Evolutionary conservation across 2,888 invertebrate species (phyloP).

Genomic region (Doris montereyensis): DNA sequence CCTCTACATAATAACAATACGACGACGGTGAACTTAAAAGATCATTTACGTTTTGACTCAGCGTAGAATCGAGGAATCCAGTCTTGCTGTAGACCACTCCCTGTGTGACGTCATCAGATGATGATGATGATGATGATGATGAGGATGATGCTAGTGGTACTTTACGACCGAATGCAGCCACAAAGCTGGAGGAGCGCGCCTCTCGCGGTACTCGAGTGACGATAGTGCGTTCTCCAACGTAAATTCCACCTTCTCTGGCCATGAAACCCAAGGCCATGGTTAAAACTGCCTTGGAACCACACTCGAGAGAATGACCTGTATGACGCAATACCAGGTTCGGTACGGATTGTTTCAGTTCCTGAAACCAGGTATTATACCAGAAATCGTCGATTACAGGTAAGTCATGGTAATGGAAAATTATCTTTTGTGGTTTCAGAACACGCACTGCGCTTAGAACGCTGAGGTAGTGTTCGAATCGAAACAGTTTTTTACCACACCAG

Average conservation of each 20-base stretch:
- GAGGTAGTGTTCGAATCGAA: slow-evolving; percentile 41
- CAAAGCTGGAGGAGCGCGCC: neutral
- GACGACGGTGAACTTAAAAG: too few relatives aligned
- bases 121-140: neutral
- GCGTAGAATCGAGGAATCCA: slow-evolving; percentile 34
- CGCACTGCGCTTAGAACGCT: slow-evolving; percentile 29
- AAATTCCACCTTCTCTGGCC: slow-evolving; percentile 31
- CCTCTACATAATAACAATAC: too few relatives aligned
- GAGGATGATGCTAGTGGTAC: slow-evolving; percentile 20
- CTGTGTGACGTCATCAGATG: neutral
- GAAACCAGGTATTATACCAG: slow-evolving; percentile 42
- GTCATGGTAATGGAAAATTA: slow-evolving; percentile 38
- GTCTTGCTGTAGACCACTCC: slow-evolving; percentile 27
- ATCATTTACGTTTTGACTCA: too few relatives aligned
- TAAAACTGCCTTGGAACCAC: slow-evolving; percentile 27
- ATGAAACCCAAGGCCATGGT: slow-evolving; percentile 11
- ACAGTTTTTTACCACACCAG: slow-evolving; percentile 41
- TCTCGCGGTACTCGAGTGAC: slow-evolving; percentile 17
- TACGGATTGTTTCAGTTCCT: slow-evolving; percentile 37
- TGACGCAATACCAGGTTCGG: slow-evolving; percentile 17
- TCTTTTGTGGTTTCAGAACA: slow-evolving; percentile 26
- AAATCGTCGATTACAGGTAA: slow-evolving; percentile 32
- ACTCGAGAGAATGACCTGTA: neutral
- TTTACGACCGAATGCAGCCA: neutral
- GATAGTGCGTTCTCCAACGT: slow-evolving; percentile 32